Conservation (phyloP, 2,888 invertebrate genomes). For the Eumerus sabulonum region DNA sequence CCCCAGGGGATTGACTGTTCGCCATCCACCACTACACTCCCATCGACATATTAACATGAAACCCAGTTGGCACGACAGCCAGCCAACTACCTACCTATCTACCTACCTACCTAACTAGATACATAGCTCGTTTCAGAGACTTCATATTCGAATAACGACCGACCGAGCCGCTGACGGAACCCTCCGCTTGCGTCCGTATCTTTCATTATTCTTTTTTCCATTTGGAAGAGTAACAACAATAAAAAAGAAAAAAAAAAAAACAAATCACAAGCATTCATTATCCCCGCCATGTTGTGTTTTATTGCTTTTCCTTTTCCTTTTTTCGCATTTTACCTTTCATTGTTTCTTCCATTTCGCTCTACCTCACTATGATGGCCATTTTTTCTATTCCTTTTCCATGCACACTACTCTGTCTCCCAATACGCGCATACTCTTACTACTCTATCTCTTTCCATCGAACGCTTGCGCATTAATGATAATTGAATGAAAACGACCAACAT, state of each 20-base stretch:
- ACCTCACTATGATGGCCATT: slow-evolving; percentile 30
- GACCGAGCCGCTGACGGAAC: not conserved
- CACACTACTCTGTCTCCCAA: slow-evolving; percentile 24
- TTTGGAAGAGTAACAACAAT: slow-evolving; percentile 17
- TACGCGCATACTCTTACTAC: not conserved
- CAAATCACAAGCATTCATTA: slow-evolving; percentile 63
- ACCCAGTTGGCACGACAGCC: too few relatives aligned
- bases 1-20: slow-evolving; percentile 49
- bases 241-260: too few relatives aligned
- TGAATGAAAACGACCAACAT: too few relatives aligned
- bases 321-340: slow-evolving; percentile 10
- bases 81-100: too few relatives aligned
- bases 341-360: slow-evolving; percentile 32
- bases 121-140: slow-evolving; percentile 17
- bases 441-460: slow-evolving; percentile 12
- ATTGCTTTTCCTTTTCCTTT: slow-evolving; percentile 61
- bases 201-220: too few relatives aligned
- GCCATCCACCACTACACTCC: slow-evolving; percentile 19
- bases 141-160: slow-evolving; percentile 18
- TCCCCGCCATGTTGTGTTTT: slow-evolving; percentile 68
- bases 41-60: too few relatives aligned
- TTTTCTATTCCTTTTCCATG: slow-evolving; percentile 61
- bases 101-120: too few relatives aligned
- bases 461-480: too few relatives aligned
- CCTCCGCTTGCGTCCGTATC: slow-evolving; percentile 35